A percentile compares a stretch with the other conserved stretches of the same genome.
These are phyloP conservation scores for Callosobruchus maculatus DNA, from an alignment of 2,888 invertebrate genomes.

Conservation along the genomic window DNA sequence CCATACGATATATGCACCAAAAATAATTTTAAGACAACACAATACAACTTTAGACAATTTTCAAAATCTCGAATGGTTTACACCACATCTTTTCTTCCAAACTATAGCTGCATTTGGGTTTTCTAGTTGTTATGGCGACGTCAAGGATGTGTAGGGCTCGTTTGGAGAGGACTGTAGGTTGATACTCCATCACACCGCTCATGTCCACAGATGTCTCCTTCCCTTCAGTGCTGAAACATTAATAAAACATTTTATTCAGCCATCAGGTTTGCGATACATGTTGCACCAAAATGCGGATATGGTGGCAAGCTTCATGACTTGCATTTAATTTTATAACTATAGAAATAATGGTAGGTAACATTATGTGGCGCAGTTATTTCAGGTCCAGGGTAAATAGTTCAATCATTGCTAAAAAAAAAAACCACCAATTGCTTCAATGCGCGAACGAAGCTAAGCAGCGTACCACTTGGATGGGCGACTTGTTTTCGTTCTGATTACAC, in stretches of 20 bases:
- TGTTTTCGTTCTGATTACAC: no score
- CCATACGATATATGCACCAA: background rate
- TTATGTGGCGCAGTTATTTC: no score
- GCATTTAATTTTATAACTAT: no score
- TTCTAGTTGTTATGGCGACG: slow-evolving; percentile 38
- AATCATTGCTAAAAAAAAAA: no score
- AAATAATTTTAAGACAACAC: slow-evolving; percentile 3
- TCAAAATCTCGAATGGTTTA: slow-evolving; percentile 25
- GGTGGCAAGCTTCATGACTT: no score
- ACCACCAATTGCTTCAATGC: no score
- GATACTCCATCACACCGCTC: slow-evolving; percentile 39
- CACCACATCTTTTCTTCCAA: slow-evolving; percentile 39
- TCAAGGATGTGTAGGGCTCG: slow-evolving; percentile 41
- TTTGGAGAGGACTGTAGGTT: slow-evolving; percentile 39
- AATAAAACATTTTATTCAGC: background rate
- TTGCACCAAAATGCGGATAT: no score
- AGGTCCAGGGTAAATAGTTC: no score
- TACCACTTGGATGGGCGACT: no score
- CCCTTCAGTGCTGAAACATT: slow-evolving; percentile 32
- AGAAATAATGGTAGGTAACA: no score
- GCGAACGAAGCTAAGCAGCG: no score
- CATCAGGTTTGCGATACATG: no score
- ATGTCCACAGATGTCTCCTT: slow-evolving; percentile 41
- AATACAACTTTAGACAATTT: slow-evolving; percentile 12
- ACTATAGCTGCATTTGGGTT: slow-evolving; percentile 40